Evolutionary conservation across 2,797 vertebrate genomes (phyloP).

Genomic region (Channallabes apus): DNA sequence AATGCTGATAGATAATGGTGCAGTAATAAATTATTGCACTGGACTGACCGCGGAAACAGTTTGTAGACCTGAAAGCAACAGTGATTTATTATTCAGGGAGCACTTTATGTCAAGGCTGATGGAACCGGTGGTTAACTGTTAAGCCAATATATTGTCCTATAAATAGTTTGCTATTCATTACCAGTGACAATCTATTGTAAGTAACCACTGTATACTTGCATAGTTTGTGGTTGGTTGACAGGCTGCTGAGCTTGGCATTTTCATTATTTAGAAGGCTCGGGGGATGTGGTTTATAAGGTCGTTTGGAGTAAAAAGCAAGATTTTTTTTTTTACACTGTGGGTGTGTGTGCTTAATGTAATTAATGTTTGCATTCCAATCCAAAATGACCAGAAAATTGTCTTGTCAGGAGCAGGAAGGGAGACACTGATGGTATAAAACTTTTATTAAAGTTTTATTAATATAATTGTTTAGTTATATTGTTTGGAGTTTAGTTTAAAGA

Average conservation of each 20-base stretch:
- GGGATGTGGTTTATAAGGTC: background rate
- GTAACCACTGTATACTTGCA: background rate
- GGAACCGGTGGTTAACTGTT: constrained; percentile 11
- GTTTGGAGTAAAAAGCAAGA: constrained; percentile 1
- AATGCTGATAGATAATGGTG: background rate
- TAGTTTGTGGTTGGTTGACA: constrained; percentile 11
- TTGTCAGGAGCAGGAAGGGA: constrained; percentile 9
- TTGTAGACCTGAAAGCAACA: constrained; percentile 21
- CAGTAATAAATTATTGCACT: background rate
- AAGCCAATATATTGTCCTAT: constrained; percentile 17
- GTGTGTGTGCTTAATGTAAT: constrained; percentile 39
- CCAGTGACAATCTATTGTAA: constrained; percentile 24
- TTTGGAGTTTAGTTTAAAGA: too few species aligned
- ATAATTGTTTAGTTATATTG: too few species aligned
- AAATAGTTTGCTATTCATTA: constrained; percentile 39
- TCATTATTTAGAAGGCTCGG: constrained; percentile 5
- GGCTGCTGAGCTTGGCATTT: background rate
- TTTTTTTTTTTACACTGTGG: background rate
- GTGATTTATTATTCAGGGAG: constrained; percentile 35
- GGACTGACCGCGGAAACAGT: background rate
- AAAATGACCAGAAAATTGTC: constrained; percentile 21
- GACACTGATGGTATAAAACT: background rate
- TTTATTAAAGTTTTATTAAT: too few species aligned
- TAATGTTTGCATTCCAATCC: constrained; percentile 32
- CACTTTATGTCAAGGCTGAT: constrained; percentile 16